Conservation (phyloP, 2,888 invertebrate species). For the Drosophila anceps region DNA sequence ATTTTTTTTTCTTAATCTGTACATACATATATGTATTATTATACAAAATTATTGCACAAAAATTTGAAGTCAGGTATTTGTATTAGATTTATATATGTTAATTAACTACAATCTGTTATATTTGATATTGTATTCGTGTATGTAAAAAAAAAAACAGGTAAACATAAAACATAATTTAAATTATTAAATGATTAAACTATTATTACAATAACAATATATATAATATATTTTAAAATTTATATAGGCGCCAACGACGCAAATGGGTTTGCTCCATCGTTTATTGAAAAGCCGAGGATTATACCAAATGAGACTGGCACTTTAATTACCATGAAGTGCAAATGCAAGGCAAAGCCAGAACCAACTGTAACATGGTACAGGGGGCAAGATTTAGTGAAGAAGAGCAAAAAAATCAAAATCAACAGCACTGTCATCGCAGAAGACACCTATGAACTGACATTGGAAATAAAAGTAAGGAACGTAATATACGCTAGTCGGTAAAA, state of each 20-base stretch:
- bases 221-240: background rate
- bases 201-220: background rate
- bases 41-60: no score
- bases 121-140: no score
- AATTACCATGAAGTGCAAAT: conserved; percentile 98
- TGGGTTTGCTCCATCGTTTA: conserved; percentile 98
- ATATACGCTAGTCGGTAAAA: no score
- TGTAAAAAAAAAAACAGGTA: background rate
- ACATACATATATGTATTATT: background rate
- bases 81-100: background rate
- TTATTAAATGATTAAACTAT: background rate
- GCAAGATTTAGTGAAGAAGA: conserved; percentile 93
- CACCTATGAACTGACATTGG: conserved; percentile 92
- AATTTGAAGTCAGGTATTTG: background rate
- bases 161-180: background rate
- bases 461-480: conserved; percentile 88
- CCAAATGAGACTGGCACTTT: conserved; percentile 98
- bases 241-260: conserved; percentile 94
- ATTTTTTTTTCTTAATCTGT: no score
- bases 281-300: conserved; percentile 99
- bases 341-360: conserved; percentile 97
- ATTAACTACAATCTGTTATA: no score
- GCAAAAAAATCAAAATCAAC: conserved; percentile 93
- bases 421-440: conserved; percentile 92
- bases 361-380: conserved; percentile 98